Percentiles rank a stretch among this genome's conserved stretches.
Conservation (phyloP, 2,797 vertebrate species). For the Decapterus maruadsi region DNA sequence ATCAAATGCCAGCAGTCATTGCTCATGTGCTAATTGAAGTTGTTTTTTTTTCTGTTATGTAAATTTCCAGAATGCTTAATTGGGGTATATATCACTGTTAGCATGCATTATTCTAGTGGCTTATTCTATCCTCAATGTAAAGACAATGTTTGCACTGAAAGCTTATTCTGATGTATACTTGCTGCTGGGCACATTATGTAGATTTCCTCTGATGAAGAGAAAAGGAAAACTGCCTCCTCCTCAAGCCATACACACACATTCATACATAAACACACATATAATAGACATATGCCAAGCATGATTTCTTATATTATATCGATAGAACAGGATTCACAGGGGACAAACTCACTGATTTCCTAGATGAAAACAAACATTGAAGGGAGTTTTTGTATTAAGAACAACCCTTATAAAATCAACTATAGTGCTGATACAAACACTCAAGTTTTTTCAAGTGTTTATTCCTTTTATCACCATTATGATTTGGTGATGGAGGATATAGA, state of each 20-base stretch:
- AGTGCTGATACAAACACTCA: no score
- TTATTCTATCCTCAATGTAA: constrained; percentile 63
- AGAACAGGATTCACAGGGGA: neutral
- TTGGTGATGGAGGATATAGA: no score
- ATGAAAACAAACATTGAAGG: neutral
- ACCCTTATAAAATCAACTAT: neutral
- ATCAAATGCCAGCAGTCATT: constrained; percentile 78
- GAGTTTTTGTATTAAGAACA: no score
- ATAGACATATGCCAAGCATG: neutral
- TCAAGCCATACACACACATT: neutral
- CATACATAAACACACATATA: neutral
- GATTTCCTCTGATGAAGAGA: constrained; percentile 44
- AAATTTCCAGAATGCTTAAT: constrained; percentile 78
- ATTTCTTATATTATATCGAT: constrained; percentile 6
- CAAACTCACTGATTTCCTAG: neutral
- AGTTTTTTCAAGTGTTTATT: no score
- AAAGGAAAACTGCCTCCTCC: neutral
- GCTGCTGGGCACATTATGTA: constrained; percentile 39
- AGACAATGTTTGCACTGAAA: constrained; percentile 49
- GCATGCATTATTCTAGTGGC: constrained; percentile 64
- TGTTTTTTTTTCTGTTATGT: constrained; percentile 67
- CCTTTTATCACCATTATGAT: no score
- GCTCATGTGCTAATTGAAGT: constrained; percentile 79
- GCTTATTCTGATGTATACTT: constrained; percentile 47
- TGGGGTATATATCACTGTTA: constrained; percentile 79